These are phyloP conservation scores for Archips crataeganus DNA, from an alignment of 2,888 invertebrate genomes.

Conservation along the genomic window DNA sequence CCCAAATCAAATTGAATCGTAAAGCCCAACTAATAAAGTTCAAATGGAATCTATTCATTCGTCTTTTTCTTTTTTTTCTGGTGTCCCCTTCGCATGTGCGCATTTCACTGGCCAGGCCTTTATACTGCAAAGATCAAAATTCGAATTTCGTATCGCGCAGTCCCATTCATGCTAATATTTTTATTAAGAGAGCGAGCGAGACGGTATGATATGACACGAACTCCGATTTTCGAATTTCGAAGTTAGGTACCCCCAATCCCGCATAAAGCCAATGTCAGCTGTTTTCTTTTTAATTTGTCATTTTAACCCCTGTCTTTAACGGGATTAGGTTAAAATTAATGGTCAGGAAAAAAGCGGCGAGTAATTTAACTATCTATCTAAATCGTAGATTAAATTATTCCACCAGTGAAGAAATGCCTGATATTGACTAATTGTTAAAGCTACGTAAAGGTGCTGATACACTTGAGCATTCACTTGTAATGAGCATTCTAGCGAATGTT, in stretches of 20 bases:
- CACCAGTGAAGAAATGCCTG: not conserved
- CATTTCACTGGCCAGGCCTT: slow-evolving; percentile 10
- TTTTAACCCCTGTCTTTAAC: not conserved
- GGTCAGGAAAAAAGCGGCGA: not conserved
- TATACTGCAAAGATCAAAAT: too few relatives aligned
- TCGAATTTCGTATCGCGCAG: too few relatives aligned
- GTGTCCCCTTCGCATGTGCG: not conserved
- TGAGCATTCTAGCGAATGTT: too few relatives aligned
- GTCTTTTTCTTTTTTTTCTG: not conserved
- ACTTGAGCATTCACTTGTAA: too few relatives aligned
- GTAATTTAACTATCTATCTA: not conserved
- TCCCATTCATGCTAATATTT: too few relatives aligned
- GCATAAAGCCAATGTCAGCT: too few relatives aligned
- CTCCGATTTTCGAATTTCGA: too few relatives aligned
- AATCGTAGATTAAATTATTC: slow-evolving; percentile 16
- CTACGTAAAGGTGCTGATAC: not conserved
- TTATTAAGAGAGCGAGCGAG: too few relatives aligned
- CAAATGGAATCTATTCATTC: not conserved
- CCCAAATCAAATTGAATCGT: not conserved
- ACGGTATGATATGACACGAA: too few relatives aligned
- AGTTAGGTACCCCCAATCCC: too few relatives aligned
- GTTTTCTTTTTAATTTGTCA: not conserved
- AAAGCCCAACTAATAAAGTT: not conserved
- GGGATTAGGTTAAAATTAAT: slow-evolving; percentile 3
- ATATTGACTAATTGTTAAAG: not conserved